Evolutionary conservation across 1,140 invertebrate species (phyloP), one percentile per base, ranked within the genome.

Genomic region (Pemphigus obesinymphae): DNA sequence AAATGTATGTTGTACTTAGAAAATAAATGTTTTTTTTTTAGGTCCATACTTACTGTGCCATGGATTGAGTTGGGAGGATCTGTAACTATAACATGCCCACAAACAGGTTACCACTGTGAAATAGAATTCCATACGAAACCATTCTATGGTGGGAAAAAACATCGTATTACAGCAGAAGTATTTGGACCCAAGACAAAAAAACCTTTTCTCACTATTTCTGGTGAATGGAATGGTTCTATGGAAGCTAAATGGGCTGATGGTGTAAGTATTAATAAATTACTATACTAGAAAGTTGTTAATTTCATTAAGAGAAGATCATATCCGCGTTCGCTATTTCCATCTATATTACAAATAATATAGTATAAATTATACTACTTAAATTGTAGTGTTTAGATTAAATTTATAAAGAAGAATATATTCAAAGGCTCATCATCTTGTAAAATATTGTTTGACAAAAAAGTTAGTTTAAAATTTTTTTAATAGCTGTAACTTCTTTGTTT

Each of bases 141-240:
- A 17, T 98, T 98, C 88, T 99, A 98, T 87, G 96, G 96, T 26
- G 96, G 97, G 40, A 97, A 97, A 87, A 93, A 96, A 84, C 95
- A 99, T 87, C 90, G 92, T 82, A 92, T 99, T 61, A 92, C 91
- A 6, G 96, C 95, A 78, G 96, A 98, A 85, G 84, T 86, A 86
- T 92, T 88, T 88, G 92, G 88, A 50, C 93, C 93, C 0, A 91
- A 89, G 48, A 94, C 95, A 53, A 97, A 96, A 87, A 97, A 97
- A 86, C 91, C 96, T 0, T 94, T 97, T 85, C 88, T 97, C 43
- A 91, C 90, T 23, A 92, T 98, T 70, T 91, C 91, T 83, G 97
- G 97, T 53, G 96, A 98, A 89, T 99, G 97, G 97, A 99, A 97
- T 88, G 94, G 95, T n/a, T 87, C 91, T 23, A 97, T 99, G 94